Percentiles rank a stretch among this genome's conserved stretches.
Conservation (phyloP, 2,888 invertebrate genomes). For the Callosobruchus maculatus region DNA sequence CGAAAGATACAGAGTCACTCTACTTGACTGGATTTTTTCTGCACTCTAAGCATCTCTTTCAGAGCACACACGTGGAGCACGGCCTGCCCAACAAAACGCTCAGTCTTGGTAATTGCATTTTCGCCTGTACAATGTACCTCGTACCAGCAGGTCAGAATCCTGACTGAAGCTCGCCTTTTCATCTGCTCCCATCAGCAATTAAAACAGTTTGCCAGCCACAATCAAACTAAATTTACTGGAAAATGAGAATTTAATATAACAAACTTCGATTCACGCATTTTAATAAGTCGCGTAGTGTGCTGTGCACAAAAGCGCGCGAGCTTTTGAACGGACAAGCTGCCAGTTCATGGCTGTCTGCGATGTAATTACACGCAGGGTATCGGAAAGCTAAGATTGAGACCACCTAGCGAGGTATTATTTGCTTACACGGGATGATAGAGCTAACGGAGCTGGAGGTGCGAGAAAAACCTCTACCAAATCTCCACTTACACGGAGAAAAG, state of each 20-base stretch:
- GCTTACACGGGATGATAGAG: neutral
- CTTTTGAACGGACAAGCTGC: neutral
- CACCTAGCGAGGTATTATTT: neutral
- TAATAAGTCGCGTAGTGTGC: constrained; percentile 12
- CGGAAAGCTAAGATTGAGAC: neutral
- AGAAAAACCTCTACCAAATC: neutral
- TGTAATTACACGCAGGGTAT: neutral
- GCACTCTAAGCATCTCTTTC: neutral
- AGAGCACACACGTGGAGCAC: neutral
- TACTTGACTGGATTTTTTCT: too few relatives aligned
- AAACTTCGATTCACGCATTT: constrained; percentile 15
- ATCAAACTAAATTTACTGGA: constrained; percentile 17
- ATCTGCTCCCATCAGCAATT: constrained; percentile 5
- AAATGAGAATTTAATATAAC: constrained; percentile 18
- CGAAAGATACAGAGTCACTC: too few relatives aligned
- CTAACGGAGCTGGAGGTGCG: neutral
- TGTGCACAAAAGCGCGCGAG: neutral
- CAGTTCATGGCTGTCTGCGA: neutral
- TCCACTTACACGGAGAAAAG: neutral
- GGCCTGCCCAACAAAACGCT: neutral
- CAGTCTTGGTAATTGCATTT: neutral
- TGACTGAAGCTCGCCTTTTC: neutral
- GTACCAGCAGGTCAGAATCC: neutral
- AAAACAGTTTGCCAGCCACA: constrained; percentile 15
- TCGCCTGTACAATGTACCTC: neutral